phyloP scores from a whole-genome alignment of 2,113 vertebrate genomes.

The Bombycilla garrulus region DNA sequence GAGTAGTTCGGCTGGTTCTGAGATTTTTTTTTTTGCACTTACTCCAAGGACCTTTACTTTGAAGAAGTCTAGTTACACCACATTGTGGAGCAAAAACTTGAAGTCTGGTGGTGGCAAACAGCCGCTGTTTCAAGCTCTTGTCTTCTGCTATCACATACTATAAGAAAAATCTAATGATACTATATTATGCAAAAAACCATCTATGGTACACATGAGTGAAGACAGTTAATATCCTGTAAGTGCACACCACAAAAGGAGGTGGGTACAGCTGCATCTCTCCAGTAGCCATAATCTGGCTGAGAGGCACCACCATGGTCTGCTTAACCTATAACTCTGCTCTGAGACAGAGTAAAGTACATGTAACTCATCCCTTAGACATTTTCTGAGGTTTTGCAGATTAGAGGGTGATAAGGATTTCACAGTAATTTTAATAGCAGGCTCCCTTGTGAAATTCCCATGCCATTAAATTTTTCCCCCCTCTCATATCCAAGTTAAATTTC shows the following conservation, averaged over 20 bases:
- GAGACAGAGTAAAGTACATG: neutral
- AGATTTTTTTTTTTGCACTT: neutral
- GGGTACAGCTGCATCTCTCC: neutral
- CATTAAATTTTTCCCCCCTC: neutral
- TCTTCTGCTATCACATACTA: neutral
- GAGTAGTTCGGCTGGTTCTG: conserved; percentile 36
- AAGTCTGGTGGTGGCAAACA: neutral
- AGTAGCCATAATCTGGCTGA: neutral
- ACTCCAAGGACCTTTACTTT: neutral
- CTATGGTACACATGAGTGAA: neutral
- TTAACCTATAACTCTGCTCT: neutral
- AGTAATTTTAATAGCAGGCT: neutral
- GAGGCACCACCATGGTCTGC: neutral
- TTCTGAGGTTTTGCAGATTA: neutral
- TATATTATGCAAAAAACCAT: neutral
- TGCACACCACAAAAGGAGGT: neutral
- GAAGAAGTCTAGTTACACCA: neutral
- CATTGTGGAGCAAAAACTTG: neutral
- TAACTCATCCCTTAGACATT: neutral
- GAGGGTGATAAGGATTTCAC: neutral
- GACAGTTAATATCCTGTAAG: neutral
- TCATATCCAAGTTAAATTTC: neutral
- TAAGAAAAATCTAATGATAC: neutral
- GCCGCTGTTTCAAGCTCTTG: neutral
- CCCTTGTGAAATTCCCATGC: neutral